Evolutionary conservation across 2,888 invertebrate genomes (phyloP), one percentile per base, ranked within the genome.

Genomic region (Pristionchus arcanus): DNA sequence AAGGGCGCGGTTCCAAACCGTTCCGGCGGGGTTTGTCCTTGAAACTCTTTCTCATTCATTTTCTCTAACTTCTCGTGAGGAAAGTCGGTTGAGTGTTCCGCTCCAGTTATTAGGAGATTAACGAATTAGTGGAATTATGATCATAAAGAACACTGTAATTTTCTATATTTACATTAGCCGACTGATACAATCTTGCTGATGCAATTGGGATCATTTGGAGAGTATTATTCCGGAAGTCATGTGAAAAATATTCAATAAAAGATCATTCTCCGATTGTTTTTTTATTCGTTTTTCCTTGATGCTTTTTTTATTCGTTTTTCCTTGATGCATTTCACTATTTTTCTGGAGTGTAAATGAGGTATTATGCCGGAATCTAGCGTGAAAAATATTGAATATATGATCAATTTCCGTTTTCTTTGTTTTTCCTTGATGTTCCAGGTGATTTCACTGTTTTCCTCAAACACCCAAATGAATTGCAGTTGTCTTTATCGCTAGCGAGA

Each of bases 21-120:
- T 71, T 71, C 31, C 34, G 34, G 15, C 42, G 68, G 2, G n/a
- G 31, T 37, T 74, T 74, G 74, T 74, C 74, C 74, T 74, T 74
- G 74, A 74, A 74, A 28, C 34, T 55, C 55, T 2, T 55, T 55
- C 19, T 55, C 55, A 21, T 21, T 21, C 55, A 21, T 55, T 25
- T n/a, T 74, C 37, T 34, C 68, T 71, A 16, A 15, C 34, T n/a
- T 16, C 25, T 63, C 16, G 19, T 66, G 37, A 2, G 37, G 21
- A 74, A 63, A 63, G 7, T 63, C 25, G 63, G 63, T 71, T 37
- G 74, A 74, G 74, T 74, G 74, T 74, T 74, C 37, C 74, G 74
- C 37, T 74, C 74, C 37, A 74, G 74, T 74, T 34, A 71, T 31
- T 15, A 15, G 11, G 31, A 68, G 9, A 68, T 68, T 1, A 31